phyloP scores from a whole-genome alignment of 2,113 vertebrate genomes.

The Sardina pilchardus region DNA sequence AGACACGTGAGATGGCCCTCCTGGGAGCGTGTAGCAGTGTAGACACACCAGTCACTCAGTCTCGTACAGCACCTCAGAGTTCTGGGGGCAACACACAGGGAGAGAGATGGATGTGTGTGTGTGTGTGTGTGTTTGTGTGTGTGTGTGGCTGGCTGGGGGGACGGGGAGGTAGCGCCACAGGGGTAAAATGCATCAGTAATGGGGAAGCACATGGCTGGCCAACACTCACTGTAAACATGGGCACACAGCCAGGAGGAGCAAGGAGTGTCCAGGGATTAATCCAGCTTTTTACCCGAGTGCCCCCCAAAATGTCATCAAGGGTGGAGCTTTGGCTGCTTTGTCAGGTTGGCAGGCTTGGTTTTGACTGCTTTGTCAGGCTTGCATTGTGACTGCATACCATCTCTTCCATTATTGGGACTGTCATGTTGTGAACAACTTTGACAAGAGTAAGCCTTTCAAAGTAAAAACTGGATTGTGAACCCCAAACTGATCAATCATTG shows the following conservation, averaged over 20 bases:
- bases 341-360: background rate
- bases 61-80: background rate
- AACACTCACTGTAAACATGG: conserved; percentile 18
- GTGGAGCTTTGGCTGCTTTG: background rate
- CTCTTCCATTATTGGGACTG: background rate
- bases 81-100: background rate
- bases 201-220: conserved; percentile 13
- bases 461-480: background rate
- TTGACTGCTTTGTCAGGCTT: background rate
- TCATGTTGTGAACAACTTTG: background rate
- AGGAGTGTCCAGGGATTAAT: background rate
- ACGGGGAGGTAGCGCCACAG: background rate
- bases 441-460: background rate
- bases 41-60: background rate
- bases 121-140: background rate
- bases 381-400: background rate
- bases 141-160: background rate
- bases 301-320: background rate
- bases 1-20: background rate
- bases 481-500: background rate
- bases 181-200: background rate
- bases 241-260: conserved; percentile 10
- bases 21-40: background rate
- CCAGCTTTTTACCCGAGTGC: background rate
- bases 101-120: background rate